Conservation (phyloP, 2,888 invertebrate species). For the Eristalis pertinax region DNA sequence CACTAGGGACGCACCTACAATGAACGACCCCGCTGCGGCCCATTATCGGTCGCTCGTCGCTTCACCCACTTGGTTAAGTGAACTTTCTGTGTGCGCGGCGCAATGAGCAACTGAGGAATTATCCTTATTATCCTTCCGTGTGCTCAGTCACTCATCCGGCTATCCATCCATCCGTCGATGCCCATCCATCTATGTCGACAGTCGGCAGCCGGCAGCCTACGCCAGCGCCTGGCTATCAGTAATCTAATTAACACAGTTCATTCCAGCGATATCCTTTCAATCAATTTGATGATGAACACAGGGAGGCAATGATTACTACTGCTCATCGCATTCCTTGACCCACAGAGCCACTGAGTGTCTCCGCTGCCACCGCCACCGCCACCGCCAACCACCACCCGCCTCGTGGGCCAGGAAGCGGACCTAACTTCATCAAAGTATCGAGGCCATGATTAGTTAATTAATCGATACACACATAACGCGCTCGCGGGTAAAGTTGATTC, state of each 20-base stretch:
- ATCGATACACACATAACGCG: conserved; percentile 53
- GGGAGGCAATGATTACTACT: conserved; percentile 59
- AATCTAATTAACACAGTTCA: conserved; percentile 73
- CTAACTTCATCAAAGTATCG: conserved; percentile 67
- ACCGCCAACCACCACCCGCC: not conserved
- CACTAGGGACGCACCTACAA: conserved; percentile 70
- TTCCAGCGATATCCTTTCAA: conserved; percentile 72
- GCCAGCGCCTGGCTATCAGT: conserved; percentile 59
- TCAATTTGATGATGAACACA: conserved; percentile 71
- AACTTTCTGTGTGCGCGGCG: conserved; percentile 65
- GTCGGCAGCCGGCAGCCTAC: not conserved
- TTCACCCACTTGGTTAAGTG: conserved; percentile 38
- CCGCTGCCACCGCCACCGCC: not conserved
- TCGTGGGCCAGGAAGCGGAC: not conserved
- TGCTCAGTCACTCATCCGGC: conserved; percentile 62
- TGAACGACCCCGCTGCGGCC: not conserved
- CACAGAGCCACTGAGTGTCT: conserved; percentile 32
- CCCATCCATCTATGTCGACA: conserved; percentile 18
- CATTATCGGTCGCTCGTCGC: not conserved
- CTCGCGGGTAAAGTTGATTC: conserved; percentile 61
- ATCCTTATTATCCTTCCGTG: conserved; percentile 71
- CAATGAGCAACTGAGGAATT: conserved; percentile 71
- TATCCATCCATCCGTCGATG: conserved; percentile 33
- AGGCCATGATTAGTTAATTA: conserved; percentile 67
- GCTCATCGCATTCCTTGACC: conserved; percentile 63